phyloP scores from a whole-genome alignment of 1,140 invertebrate genomes.

The Portunus trituberculatus region DNA sequence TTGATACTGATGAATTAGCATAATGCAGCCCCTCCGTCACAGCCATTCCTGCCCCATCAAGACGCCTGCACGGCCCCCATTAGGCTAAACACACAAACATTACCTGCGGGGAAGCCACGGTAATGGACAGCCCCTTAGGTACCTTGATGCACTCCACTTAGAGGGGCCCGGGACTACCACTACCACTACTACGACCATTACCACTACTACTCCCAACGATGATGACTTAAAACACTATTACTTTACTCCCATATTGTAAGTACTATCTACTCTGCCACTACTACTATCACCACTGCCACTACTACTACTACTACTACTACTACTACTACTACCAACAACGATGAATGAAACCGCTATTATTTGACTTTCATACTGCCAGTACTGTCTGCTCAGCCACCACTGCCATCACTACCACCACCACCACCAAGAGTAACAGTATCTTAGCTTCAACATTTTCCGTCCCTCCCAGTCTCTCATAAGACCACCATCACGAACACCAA shows the following conservation, averaged over 20 bases:
- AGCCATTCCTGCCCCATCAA: neutral
- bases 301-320: no score
- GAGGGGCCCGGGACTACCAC: no score
- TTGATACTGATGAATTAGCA: neutral
- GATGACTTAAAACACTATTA: no score
- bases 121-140: neutral
- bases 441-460: neutral
- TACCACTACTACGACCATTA: no score
- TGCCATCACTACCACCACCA: constrained; percentile 23
- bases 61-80: neutral
- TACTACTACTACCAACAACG: no score
- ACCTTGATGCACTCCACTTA: neutral
- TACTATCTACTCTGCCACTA: no score
- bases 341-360: no score
- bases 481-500: neutral
- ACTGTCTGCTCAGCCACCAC: neutral
- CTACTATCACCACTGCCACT: no score
- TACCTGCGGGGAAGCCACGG: neutral
- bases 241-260: no score
- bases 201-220: no score
- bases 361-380: no score
- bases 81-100: neutral
- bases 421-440: neutral
- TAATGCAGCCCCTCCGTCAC: neutral
- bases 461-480: no score